These are phyloP conservation scores for Nomada hirtipes DNA, from an alignment of 2,888 invertebrate genomes.

Conservation along the genomic window DNA sequence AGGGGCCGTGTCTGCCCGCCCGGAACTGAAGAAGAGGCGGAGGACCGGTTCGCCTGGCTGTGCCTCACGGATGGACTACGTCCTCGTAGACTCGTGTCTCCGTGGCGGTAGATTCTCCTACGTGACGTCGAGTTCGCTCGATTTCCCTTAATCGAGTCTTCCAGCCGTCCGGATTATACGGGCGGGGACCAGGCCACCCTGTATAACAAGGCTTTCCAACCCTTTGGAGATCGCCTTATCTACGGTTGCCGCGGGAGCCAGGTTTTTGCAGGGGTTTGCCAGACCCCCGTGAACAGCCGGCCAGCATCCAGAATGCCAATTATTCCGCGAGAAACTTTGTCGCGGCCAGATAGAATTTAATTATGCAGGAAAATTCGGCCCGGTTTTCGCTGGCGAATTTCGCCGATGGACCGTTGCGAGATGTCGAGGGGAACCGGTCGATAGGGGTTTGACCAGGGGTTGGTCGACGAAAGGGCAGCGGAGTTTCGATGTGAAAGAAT, in stretches of 20 bases:
- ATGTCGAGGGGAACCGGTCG: not conserved
- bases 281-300: slow-evolving; percentile 18
- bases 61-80: slow-evolving; percentile 32
- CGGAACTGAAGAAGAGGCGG: slow-evolving; percentile 50
- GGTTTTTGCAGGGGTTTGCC: slow-evolving; percentile 21
- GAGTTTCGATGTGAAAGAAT: too few relatives aligned
- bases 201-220: slow-evolving; percentile 26
- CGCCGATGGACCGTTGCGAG: not conserved
- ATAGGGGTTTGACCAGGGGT: not conserved
- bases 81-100: slow-evolving; percentile 42
- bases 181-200: slow-evolving; percentile 8
- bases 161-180: slow-evolving; percentile 45
- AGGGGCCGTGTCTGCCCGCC: slow-evolving; percentile 61
- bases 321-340: slow-evolving; percentile 45
- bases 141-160: slow-evolving; percentile 63
- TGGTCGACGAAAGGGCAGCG: too few relatives aligned
- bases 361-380: slow-evolving; percentile 36
- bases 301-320: slow-evolving; percentile 49
- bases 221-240: slow-evolving; percentile 27
- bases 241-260: not conserved
- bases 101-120: slow-evolving; percentile 46
- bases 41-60: slow-evolving; percentile 1
- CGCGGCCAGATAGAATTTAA: slow-evolving; percentile 45
- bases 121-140: slow-evolving; percentile 68
- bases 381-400: slow-evolving; percentile 5